Evolutionary conservation across 2,797 vertebrate species (phyloP), one percentile per base, ranked within the genome.

Genomic region (Petrocephalus schoutedeni): DNA sequence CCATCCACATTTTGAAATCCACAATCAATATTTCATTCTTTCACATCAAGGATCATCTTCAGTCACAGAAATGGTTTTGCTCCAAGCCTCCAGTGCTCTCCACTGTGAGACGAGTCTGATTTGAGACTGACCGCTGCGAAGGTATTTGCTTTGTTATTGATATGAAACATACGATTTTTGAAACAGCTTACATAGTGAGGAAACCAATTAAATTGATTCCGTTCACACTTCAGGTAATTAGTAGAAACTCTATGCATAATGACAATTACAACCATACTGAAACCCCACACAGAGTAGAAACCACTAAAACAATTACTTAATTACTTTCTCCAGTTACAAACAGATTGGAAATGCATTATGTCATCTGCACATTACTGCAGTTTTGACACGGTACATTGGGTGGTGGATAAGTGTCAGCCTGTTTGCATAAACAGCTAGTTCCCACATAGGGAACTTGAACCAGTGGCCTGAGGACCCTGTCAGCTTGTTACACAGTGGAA

Each of bases 11-110:
- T 85, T 58, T 10, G 49, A 77, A 57, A 86, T 64, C 74, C 23
- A 86, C 80, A 88, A 88, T 86, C 58, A 86, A 82, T 86, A 59
- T 77, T 87, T 54, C 32, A 83, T 88, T 86, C 61, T 45, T 61
- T 54, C 9, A 23, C 86, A 89, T 88, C 28, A n/a, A 87, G 41
- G 77, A 85, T 74, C 3, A 80, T 88, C 51, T 49, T 88, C 64
- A 45, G 53, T 87, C 28, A 28, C 64, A 45, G 41, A 64, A 61
- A 86, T 67, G 86, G 49, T 67, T 57, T 64, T 41, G 51, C 86
- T 59, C 19, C 58, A 61, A 86, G 57, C 87, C 77, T 86, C 54
- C 45, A 19, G 36, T 21, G 59, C 86, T 28, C 85, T 86, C 45
- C 51, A 71, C n/a, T 45, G 45, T n/a, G 77, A 86, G 32, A 82